phyloP scores from a whole-genome alignment of 2,797 vertebrate species.

The Acanthurus lineatus region DNA sequence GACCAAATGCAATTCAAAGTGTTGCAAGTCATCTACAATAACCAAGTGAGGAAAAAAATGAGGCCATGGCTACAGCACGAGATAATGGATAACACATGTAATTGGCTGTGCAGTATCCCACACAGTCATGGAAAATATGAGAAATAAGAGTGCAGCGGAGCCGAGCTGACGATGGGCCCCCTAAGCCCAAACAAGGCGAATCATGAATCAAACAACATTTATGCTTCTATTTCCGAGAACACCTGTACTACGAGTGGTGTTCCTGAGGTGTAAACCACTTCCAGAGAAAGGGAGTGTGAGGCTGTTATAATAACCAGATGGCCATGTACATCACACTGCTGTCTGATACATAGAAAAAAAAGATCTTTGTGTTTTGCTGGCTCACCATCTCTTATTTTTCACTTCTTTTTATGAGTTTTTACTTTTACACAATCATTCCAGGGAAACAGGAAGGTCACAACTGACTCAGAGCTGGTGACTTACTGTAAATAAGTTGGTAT shows the following conservation, averaged over 20 bases:
- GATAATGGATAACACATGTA: conserved; percentile 84
- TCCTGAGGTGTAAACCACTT: conserved; percentile 31
- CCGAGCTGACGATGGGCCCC: conserved; percentile 65
- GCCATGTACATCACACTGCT: neutral
- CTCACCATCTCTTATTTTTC: neutral
- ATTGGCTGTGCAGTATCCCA: conserved; percentile 73
- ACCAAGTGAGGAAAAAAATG: conserved; percentile 39
- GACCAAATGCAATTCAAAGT: conserved; percentile 48
- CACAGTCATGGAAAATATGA: conserved; percentile 83
- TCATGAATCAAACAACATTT: conserved; percentile 68
- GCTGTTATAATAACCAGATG: conserved; percentile 56
- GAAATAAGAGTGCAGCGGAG: conserved; percentile 64
- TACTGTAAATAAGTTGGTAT: neutral
- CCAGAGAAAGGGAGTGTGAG: conserved; percentile 21
- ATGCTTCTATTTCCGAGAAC: conserved; percentile 57
- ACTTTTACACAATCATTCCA: conserved; percentile 1
- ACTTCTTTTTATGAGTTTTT: neutral
- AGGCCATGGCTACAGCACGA: conserved; percentile 73
- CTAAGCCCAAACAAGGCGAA: conserved; percentile 77
- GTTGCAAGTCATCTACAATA: conserved; percentile 56
- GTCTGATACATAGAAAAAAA: conserved; percentile 20
- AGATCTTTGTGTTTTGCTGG: conserved; percentile 1
- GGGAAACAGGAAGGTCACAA: conserved; percentile 15
- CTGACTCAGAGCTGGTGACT: conserved; percentile 3
- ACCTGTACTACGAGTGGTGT: conserved; percentile 53